Percentiles rank a stretch among this genome's conserved stretches.
phyloP scores from a whole-genome alignment of 2,888 invertebrate species.

The Ormyrus nitidulus region DNA sequence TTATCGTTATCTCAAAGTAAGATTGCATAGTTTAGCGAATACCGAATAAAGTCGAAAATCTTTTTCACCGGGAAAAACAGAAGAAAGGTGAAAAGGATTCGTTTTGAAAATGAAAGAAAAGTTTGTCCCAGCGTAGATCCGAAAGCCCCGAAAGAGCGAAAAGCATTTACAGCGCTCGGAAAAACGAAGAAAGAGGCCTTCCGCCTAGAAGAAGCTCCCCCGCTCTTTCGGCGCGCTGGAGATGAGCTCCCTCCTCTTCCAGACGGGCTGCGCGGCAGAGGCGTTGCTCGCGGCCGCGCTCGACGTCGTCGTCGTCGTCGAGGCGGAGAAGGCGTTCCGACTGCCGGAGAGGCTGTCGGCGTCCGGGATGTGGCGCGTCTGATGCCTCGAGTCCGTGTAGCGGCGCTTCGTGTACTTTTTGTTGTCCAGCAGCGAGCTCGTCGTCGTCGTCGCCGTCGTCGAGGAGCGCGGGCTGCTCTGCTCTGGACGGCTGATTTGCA shows the following conservation, averaged over 20 bases:
- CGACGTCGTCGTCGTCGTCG: slow-evolving; percentile 4
- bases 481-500: slow-evolving; percentile 76
- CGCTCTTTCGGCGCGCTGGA: slow-evolving; percentile 82
- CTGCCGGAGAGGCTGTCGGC: slow-evolving; percentile 73
- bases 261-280: slow-evolving; percentile 77
- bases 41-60: too few relatives aligned
- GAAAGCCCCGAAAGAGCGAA: not conserved
- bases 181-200: slow-evolving; percentile 29
- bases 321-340: not conserved
- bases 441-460: slow-evolving; percentile 72
- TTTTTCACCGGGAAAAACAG: too few relatives aligned
- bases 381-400: slow-evolving; percentile 80
- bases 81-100: too few relatives aligned
- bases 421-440: slow-evolving; percentile 74
- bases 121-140: too few relatives aligned
- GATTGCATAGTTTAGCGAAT: too few relatives aligned
- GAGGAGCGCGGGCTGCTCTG: slow-evolving; percentile 65
- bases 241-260: slow-evolving; percentile 88
- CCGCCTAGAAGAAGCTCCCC: slow-evolving; percentile 44
- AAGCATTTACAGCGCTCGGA: slow-evolving; percentile 7
- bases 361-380: slow-evolving; percentile 78
- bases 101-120: too few relatives aligned
- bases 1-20: too few relatives aligned
- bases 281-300: slow-evolving; percentile 35
- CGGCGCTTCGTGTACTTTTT: slow-evolving; percentile 80